These are phyloP conservation scores for Callimorpha dominula DNA, from an alignment of 2,888 invertebrate species.

Conservation along the genomic window DNA sequence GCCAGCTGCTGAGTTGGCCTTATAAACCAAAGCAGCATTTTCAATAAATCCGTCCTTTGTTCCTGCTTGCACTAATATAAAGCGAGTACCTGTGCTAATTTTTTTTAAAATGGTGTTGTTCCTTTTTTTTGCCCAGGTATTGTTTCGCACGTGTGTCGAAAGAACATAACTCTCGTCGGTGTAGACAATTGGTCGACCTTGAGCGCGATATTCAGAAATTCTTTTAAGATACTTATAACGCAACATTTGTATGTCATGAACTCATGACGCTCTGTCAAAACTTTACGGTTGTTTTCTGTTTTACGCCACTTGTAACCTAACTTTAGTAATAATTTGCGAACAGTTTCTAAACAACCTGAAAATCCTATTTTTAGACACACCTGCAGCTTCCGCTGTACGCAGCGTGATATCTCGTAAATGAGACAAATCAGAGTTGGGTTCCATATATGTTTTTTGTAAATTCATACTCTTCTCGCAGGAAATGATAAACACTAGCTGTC, in stretches of 20 bases:
- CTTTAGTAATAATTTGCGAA: no score
- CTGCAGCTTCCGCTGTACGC: no score
- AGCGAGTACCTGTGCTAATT: constrained; percentile 33
- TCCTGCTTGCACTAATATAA: constrained; percentile 48
- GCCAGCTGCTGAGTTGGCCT: constrained; percentile 36
- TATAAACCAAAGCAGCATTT: constrained; percentile 47
- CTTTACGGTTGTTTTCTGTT: no score
- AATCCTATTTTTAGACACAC: no score
- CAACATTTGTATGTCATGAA: constrained; percentile 30
- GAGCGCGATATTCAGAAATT: constrained; percentile 28
- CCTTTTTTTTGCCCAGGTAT: constrained; percentile 32
- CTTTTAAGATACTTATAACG: constrained; percentile 39
- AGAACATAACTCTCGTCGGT: constrained; percentile 42
- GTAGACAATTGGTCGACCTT: constrained; percentile 44
- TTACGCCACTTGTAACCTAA: no score
- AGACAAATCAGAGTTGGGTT: no score
- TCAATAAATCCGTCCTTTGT: constrained; percentile 43
- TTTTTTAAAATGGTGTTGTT: constrained; percentile 33
- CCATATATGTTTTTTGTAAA: no score
- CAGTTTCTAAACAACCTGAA: no score
- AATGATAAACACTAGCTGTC: no score
- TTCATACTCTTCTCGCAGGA: no score
- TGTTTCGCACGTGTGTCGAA: constrained; percentile 34
- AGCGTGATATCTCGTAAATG: no score
- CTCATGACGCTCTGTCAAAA: no score